phyloP scores from a whole-genome alignment of 2,888 invertebrate species.

The Eilema depressum region DNA sequence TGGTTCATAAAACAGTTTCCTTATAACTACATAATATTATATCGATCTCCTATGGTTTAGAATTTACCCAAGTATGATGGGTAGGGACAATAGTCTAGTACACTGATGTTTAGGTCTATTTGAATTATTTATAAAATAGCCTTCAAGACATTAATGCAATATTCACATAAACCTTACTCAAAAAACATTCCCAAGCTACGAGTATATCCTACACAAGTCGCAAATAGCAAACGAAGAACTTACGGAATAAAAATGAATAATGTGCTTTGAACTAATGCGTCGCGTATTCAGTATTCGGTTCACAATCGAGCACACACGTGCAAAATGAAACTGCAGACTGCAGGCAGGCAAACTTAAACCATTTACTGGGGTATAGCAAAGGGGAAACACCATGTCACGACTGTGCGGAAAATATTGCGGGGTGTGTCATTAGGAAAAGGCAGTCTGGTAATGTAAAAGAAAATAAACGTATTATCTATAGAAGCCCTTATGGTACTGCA shows the following conservation, averaged over 20 bases:
- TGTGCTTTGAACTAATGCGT: conserved; percentile 63
- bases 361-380: conserved; percentile 53
- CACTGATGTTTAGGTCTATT: neutral
- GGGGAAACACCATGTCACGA: conserved; percentile 53
- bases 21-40: too few species aligned
- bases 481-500: neutral
- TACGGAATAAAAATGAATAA: conserved; percentile 64
- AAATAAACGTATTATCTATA: conserved; percentile 39
- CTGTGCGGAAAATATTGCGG: conserved; percentile 57
- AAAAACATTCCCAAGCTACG: conserved; percentile 16
- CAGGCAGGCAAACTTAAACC: conserved; percentile 60
- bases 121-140: neutral
- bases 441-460: conserved; percentile 46
- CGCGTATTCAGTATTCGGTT: conserved; percentile 62
- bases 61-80: too few species aligned
- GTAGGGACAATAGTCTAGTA: too few species aligned
- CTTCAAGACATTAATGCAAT: neutral
- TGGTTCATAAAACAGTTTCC: too few species aligned
- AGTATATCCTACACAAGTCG: conserved; percentile 30
- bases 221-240: conserved; percentile 49
- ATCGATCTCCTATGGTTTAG: too few species aligned
- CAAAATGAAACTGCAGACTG: conserved; percentile 55
- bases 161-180: neutral
- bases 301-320: conserved; percentile 61
- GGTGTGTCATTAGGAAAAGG: conserved; percentile 58